Base-by-base conservation (phyloP, 2,888 invertebrate genomes). In the Conchocele bisecta region DNA sequence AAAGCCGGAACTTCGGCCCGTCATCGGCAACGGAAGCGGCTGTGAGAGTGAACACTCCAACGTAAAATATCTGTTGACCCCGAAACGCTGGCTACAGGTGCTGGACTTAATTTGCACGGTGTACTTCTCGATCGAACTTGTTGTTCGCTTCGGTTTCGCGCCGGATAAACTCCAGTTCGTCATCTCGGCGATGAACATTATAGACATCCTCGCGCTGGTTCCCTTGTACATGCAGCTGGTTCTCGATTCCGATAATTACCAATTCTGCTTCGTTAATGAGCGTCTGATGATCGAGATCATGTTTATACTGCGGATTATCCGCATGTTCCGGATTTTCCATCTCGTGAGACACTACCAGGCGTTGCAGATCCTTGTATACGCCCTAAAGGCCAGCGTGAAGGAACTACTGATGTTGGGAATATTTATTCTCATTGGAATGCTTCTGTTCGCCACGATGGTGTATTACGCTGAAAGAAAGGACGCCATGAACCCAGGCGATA, bases 311-410 rank as follows among this genome's bases (percentile, higher is more conserved):
- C 88, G 91, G 37, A 91, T 92, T 57, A 89, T 92, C 56, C 85
- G 92, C 29, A 91, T 92, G 75, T 88, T 92, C 65, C 84, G 92
- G 15, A 89, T 92, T 42, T 92, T 92, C 86, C 91, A 92, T 70
- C 78, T 92, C 54, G 91, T 91, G 11, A 91, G 91, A 76, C 91
- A 91, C 75, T 92, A 91, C 75, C 90, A 90, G 61, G 92, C 92
- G 20, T 82, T 91, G 15, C 90, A 91, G 73, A 91, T 91, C 63
- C 82, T 91, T 46, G 90, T 91, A 37, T 91, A 91, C 75, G 89
- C 91, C n/a, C 89, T 91, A 63, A 88, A 88, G 61, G 91, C 90
- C 17, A 90, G 90, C 41, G 87, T 91, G 75, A 87, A 89, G 72
- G 89, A 89, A 72, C 76, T 89, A 42, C 75, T 88, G 44, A 88